Conservation (phyloP, 2,797 vertebrate genomes). For the Thripadectes ignobilis region DNA sequence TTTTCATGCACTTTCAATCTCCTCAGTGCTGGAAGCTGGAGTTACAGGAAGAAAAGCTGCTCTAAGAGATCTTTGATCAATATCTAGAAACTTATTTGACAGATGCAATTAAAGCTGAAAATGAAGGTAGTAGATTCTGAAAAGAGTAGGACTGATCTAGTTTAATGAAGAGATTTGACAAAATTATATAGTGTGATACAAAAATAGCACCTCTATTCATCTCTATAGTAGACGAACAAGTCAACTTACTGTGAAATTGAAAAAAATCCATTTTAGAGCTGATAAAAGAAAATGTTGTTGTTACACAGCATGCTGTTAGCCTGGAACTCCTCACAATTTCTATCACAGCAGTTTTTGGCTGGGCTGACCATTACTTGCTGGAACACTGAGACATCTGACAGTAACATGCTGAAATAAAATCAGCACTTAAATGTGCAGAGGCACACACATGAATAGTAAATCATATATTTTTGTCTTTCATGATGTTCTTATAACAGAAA, state of each 20-base stretch:
- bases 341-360: background rate
- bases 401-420: background rate
- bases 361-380: background rate
- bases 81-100: background rate
- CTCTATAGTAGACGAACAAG: background rate
- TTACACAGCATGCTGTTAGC: background rate
- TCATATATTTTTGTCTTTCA: background rate
- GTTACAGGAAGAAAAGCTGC: background rate
- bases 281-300: background rate
- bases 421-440: background rate
- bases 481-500: background rate
- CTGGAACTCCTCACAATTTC: background rate
- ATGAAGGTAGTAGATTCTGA: background rate
- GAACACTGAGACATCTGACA: background rate
- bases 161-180: conserved; percentile 11
- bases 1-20: background rate
- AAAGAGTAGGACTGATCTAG: background rate
- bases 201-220: conserved; percentile 12
- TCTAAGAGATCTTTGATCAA: background rate
- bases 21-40: background rate
- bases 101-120: conserved; percentile 4
- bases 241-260: background rate
- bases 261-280: background rate
- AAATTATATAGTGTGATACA: background rate
- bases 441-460: background rate